Evolutionary conservation across 1,140 invertebrate species (phyloP), one percentile per base, ranked within the genome.

Genomic region (Leptinotarsa undecemlineata): DNA sequence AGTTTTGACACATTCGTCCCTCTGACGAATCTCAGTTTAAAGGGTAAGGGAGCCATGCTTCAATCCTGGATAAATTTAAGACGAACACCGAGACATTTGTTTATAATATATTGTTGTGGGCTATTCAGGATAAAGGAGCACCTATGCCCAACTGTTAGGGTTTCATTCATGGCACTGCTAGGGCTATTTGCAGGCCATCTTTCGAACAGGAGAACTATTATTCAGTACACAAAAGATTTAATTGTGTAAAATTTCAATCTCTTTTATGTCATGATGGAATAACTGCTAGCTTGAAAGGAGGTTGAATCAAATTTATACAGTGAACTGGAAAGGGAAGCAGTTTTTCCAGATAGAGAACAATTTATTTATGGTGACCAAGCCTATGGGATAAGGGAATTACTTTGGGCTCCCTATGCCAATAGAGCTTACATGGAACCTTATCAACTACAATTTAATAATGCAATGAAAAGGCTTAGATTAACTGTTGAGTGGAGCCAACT

Each of bases 191-290:
- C 21, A 17, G 76, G 33, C 76, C 76, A 51, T 62, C 70, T 33
- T 14, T 68, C 23, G n/a, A 78, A 20, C 66, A 78, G 73, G 19
- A 76, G 68, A 15, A 75, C 8, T 78, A 77, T 61, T 75, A 72
- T 60, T 78, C 74, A 70, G 74, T 60, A 48, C 74, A 73, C 26
- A 78, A 78, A 70, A 21, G 76, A 47, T 14, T 42, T 21, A 71
- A 78, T 60, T 76, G 71, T 64, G 68, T 76, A 11, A 78, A 78
- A 61, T 73, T 71, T 48, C 71, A 78, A 73, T 78, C 71, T 14
- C n/a, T 75, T 26, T 33, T 78, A n/a, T 75, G 67, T 63, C 74
- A 67, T 4, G 76, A 75, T 76, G 76, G 74, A 42, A 68, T 69
- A 47, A 61, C 66, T 15, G 61, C 71, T 6, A 77, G 70, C 48